phyloP scores from a whole-genome alignment of 2,888 invertebrate species.

The Pocota personata region DNA sequence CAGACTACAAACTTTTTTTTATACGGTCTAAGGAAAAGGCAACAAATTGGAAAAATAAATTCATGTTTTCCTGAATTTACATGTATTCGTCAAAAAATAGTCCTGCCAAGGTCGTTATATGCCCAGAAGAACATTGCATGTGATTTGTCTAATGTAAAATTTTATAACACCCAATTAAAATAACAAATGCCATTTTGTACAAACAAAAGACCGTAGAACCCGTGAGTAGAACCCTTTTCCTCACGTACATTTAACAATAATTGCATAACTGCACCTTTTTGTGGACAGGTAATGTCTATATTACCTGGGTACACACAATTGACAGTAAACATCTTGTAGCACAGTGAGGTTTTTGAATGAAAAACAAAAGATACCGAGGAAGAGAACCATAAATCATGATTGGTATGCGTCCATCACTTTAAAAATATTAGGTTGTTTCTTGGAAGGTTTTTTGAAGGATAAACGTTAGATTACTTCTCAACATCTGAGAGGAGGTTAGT shows the following conservation, averaged over 20 bases:
- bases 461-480: not conserved
- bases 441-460: not conserved
- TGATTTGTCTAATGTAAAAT: not conserved
- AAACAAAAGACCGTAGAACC: not conserved
- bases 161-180: not conserved
- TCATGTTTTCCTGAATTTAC: not conserved
- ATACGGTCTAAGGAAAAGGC: too few relatives aligned
- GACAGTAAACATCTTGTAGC: slow-evolving; percentile 31
- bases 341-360: slow-evolving; percentile 11
- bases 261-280: slow-evolving; percentile 38
- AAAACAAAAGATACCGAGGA: not conserved
- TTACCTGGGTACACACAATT: not conserved
- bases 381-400: not conserved
- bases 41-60: not conserved
- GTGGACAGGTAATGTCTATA: slow-evolving; percentile 25
- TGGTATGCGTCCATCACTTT: not conserved
- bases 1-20: too few relatives aligned
- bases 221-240: slow-evolving; percentile 25
- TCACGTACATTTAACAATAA: not conserved
- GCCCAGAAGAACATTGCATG: not conserved
- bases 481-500: not conserved
- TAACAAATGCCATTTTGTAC: not conserved
- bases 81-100: not conserved
- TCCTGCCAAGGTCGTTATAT: not conserved
- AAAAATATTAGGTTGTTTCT: not conserved